These are phyloP conservation scores for Lordiphosa fenestrarum DNA, from an alignment of 2,888 invertebrate species.

Conservation along the genomic window DNA sequence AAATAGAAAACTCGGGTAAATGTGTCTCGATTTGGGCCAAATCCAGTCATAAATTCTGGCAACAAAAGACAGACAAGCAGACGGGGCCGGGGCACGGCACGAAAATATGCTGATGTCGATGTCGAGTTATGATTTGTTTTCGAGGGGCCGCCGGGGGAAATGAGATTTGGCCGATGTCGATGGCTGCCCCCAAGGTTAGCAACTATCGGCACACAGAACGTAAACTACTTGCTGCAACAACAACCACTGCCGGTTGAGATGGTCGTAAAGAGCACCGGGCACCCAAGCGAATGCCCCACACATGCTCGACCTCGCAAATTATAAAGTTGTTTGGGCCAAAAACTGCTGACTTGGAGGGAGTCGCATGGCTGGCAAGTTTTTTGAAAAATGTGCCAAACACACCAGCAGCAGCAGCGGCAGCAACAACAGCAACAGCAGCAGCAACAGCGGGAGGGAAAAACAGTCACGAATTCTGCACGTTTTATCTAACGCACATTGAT, in stretches of 20 bases:
- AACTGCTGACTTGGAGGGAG: slow-evolving; percentile 47
- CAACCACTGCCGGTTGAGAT: slow-evolving; percentile 61
- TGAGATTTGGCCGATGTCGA: slow-evolving; percentile 48
- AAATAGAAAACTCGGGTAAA: slow-evolving; percentile 65
- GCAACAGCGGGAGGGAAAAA: slow-evolving; percentile 17
- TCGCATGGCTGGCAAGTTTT: slow-evolving; percentile 58
- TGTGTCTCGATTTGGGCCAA: slow-evolving; percentile 62
- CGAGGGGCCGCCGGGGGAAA: slow-evolving; percentile 45
- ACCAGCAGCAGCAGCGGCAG: slow-evolving; percentile 3
- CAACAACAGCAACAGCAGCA: slow-evolving; percentile 6
- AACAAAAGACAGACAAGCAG: slow-evolving; percentile 46
- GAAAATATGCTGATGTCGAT: slow-evolving; percentile 73
- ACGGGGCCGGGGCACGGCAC: slow-evolving; percentile 37
- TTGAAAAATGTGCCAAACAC: slow-evolving; percentile 40
- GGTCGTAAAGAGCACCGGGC: slow-evolving; percentile 62
- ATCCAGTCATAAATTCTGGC: slow-evolving; percentile 68
- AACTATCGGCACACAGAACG: slow-evolving; percentile 38
- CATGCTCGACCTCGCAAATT: slow-evolving; percentile 59
- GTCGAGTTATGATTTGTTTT: slow-evolving; percentile 75
- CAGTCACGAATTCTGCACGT: slow-evolving; percentile 52
- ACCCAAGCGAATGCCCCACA: slow-evolving; percentile 34
- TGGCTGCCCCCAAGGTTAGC: slow-evolving; percentile 40
- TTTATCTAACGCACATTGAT: slow-evolving; percentile 68
- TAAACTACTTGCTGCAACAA: slow-evolving; percentile 42
- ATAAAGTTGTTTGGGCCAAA: slow-evolving; percentile 68